phyloP scores from a whole-genome alignment of 2,113 vertebrate genomes.

The Canis aureus region DNA sequence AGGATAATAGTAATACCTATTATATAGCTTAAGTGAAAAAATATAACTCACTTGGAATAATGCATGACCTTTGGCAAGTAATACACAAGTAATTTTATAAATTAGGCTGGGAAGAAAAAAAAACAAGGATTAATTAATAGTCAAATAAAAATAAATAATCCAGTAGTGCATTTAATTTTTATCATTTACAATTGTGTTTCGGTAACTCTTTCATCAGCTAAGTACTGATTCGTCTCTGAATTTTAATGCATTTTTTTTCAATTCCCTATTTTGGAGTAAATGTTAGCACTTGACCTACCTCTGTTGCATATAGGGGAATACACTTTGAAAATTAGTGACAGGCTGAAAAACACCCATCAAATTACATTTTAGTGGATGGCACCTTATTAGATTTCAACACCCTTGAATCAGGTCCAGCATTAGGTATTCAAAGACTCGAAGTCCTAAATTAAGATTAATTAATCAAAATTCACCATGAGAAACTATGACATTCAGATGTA shows the following conservation, averaged over 20 bases:
- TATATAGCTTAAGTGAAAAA: neutral
- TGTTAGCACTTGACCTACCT: neutral
- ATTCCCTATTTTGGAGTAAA: neutral
- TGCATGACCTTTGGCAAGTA: neutral
- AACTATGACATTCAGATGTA: constrained; percentile 60
- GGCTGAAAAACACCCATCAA: neutral
- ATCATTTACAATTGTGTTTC: neutral
- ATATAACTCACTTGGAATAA: neutral
- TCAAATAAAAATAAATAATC: neutral
- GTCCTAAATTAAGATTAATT: constrained; percentile 66
- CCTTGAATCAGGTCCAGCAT: neutral
- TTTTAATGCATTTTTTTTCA: neutral
- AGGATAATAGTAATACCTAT: neutral
- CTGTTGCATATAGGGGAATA: neutral
- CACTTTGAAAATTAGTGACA: neutral
- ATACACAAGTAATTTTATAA: neutral
- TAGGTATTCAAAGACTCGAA: constrained; percentile 48
- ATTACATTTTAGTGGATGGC: neutral
- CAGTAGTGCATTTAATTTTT: neutral
- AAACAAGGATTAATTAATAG: neutral
- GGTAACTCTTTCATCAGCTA: neutral
- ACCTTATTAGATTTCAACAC: neutral
- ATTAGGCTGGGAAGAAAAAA: neutral
- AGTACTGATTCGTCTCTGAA: neutral
- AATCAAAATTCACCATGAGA: constrained; percentile 62